Evolutionary conservation across 2,113 vertebrate species (phyloP).

Genomic region (Canis aureus): DNA sequence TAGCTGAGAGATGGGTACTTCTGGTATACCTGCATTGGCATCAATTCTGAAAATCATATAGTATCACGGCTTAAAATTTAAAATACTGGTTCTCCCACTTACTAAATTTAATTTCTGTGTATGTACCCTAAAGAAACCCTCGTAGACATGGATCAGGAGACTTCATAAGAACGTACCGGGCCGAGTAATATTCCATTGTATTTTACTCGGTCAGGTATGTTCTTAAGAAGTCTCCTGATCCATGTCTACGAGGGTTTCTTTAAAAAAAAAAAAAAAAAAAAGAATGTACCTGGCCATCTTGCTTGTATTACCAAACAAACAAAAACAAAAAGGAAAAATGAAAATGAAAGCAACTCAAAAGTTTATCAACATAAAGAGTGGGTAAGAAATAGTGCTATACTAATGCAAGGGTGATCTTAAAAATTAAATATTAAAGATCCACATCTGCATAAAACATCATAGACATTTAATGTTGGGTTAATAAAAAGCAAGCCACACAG

Average conservation of each 20-base stretch:
- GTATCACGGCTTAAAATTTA: neutral
- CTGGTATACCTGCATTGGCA: neutral
- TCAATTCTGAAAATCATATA: neutral
- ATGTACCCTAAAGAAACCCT: neutral
- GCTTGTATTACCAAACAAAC: neutral
- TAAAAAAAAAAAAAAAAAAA: neutral
- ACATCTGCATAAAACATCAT: neutral
- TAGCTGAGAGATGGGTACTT: neutral
- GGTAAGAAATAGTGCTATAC: neutral
- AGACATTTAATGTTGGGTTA: neutral
- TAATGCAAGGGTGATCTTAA: neutral
- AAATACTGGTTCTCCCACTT: neutral
- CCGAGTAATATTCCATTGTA: too few species aligned
- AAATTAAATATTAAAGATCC: neutral
- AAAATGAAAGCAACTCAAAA: constrained; percentile 30
- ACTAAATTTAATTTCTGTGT: neutral
- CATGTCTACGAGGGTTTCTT: neutral
- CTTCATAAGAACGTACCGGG: neutral
- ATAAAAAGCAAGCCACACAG: neutral
- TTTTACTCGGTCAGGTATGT: too few species aligned
- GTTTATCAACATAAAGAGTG: neutral
- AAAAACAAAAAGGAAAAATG: neutral
- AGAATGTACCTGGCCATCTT: neutral
- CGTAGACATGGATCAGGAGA: neutral
- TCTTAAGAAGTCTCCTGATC: neutral